Evolutionary conservation across 2,113 vertebrate genomes (phyloP).

Genomic region (Rhinoptilus africanus): DNA sequence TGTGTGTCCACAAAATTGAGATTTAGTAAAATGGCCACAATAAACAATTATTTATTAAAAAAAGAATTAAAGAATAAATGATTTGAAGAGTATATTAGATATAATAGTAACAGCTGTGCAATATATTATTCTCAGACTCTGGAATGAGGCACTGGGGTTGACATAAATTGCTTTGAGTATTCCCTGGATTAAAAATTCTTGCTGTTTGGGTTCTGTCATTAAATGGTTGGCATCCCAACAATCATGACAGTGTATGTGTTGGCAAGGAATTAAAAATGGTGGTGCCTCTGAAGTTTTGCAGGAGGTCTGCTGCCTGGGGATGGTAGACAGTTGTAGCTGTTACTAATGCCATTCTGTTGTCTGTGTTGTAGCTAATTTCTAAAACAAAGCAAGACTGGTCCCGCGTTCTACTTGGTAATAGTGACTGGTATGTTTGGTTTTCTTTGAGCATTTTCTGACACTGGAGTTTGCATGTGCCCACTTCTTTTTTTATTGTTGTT

Average conservation of each 20-base stretch:
- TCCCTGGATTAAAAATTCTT: neutral
- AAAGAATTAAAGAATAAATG: neutral
- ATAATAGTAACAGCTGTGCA: neutral
- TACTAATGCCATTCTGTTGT: neutral
- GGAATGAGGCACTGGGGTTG: neutral
- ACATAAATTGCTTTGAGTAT: neutral
- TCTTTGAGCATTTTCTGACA: neutral
- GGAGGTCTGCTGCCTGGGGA: neutral
- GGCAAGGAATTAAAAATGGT: constrained; percentile 20
- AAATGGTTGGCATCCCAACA: constrained; percentile 24
- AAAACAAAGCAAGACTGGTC: neutral
- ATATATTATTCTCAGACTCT: neutral
- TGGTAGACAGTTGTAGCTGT: neutral
- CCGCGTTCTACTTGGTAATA: neutral
- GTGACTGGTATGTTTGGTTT: neutral
- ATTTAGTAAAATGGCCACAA: neutral
- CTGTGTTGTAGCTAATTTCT: neutral
- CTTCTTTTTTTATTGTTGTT: neutral
- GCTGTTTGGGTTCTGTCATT: neutral
- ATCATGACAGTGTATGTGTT: neutral
- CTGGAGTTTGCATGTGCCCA: neutral
- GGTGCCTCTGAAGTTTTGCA: neutral
- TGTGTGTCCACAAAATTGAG: neutral
- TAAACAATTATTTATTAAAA: neutral
- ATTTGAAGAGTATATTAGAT: neutral